Base-by-base conservation (phyloP, 1,140 invertebrate genomes). In the Pomacea maculata region DNA sequence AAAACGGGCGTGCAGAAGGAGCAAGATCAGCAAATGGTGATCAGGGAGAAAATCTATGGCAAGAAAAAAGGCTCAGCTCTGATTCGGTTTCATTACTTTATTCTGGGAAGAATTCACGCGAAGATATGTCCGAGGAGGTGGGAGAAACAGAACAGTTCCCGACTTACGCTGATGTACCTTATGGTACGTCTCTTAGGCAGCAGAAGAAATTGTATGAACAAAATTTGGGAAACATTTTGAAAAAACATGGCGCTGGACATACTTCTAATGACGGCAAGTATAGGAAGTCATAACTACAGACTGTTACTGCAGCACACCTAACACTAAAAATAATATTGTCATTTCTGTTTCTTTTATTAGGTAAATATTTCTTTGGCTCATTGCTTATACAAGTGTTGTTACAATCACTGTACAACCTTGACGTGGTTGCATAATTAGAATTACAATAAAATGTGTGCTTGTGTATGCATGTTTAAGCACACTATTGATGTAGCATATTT, bases 151-250 rank as follows among this genome's bases (percentile, higher is more conserved):
- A 86, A 82, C 54, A 80, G n/a, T 86, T 85, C 65, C 85, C 85
- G 63, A 80, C 70, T 6, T 86, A 83, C 80, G 85, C 84, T 4
- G 83, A 85, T 80, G 74, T 85, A 17, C 82, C 85, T 21, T 81
- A 82, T 55, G 85, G 85, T 7, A 86, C 85, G n/a, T 85, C 84
- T 12, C 67, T 85, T 10, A 78, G 85, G 34, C 85, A 86, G 71
- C 85, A 86, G 71, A 85, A 81, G 65, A 81, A 83, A 68, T 75
- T 86, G 12, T 86, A 78, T 83, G 84, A 85, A 80, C 80, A 84
- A 72, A 81, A 85, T 74, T 61, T 85, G 52, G 80, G 75, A 19
- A 75, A 68, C 57, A 76, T 85, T 65, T 45, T 81, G n/a, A 70
- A 78, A 78, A 82, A 82, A 34, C 82, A 83, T 73, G 57, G 57